Percentiles rank a stretch among this genome's conserved stretches.
These are phyloP conservation scores for Gallinago solitaria DNA, from an alignment of 2,797 vertebrate species.

Conservation along the genomic window DNA sequence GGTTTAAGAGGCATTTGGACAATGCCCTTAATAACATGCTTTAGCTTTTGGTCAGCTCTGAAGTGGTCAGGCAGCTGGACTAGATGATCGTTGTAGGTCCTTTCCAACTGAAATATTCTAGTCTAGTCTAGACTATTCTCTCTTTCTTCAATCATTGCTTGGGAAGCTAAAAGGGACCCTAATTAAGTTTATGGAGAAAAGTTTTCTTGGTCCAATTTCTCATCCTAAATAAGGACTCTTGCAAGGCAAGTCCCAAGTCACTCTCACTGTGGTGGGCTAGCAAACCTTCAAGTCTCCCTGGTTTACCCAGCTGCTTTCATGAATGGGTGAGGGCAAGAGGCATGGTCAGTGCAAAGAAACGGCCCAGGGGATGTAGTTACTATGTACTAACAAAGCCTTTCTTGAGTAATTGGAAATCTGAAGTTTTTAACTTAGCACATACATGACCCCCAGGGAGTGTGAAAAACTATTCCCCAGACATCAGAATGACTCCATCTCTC, in stretches of 20 bases:
- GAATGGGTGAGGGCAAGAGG: neutral
- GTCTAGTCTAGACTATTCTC: neutral
- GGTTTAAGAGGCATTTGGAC: neutral
- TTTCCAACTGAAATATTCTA: neutral
- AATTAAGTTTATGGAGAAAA: neutral
- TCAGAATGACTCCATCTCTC: neutral
- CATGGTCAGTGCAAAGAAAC: neutral
- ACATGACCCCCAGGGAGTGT: fast-evolving
- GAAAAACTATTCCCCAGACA: neutral
- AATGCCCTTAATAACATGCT: neutral
- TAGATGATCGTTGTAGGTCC: neutral
- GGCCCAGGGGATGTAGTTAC: neutral
- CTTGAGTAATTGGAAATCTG: neutral
- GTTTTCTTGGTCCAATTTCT: neutral
- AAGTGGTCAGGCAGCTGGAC: neutral
- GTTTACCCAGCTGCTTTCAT: neutral
- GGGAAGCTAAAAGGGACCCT: neutral
- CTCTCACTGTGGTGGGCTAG: neutral
- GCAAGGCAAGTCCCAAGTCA: neutral
- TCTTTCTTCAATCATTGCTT: neutral
- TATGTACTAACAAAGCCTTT: neutral
- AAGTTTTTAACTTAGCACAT: neutral
- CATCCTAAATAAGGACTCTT: neutral
- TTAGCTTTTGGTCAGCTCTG: neutral
- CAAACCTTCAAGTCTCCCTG: neutral